Evolutionary conservation across 92 coral and sea anemone genomes (phyloP).

Genomic region (Meandrina meandrites): DNA sequence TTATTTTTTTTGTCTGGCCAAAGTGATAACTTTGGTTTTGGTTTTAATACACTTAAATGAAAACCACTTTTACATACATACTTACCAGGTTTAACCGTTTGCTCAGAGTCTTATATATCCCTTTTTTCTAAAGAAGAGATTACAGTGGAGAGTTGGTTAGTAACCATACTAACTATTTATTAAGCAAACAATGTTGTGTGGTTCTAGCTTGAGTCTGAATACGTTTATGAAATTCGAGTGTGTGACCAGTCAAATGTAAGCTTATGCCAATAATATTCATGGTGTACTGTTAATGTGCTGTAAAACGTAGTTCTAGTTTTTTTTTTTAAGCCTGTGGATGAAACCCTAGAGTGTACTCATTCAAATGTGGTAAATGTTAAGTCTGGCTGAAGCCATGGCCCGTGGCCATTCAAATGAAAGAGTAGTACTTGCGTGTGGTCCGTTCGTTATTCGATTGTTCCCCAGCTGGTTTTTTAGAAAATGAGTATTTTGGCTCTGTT

Average conservation of each 20-base stretch:
- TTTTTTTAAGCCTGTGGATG: no score
- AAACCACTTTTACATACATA: not conserved
- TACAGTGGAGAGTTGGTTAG: not conserved
- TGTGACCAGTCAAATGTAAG: not conserved
- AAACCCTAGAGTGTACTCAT: no score
- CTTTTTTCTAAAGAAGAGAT: conserved; percentile 54
- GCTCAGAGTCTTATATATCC: conserved; percentile 57
- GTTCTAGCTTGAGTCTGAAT: not conserved
- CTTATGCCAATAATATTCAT: no score
- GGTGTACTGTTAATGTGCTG: no score
- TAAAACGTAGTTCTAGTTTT: no score
- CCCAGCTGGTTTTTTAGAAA: not conserved
- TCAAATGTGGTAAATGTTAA: no score
- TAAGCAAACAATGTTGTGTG: not conserved
- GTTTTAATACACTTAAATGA: no score
- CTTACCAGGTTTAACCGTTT: conserved; percentile 76
- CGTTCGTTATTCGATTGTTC: not conserved
- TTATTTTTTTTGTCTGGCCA: no score
- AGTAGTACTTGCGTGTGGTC: not conserved
- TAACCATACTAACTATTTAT: no score
- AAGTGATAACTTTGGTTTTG: no score
- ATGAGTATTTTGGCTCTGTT: not conserved
- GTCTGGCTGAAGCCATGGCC: no score
- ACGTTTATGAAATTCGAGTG: not conserved
- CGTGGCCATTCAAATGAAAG: no score